Base-by-base conservation (phyloP, 2,888 invertebrate species). In the Agrochola macilenta region DNA sequence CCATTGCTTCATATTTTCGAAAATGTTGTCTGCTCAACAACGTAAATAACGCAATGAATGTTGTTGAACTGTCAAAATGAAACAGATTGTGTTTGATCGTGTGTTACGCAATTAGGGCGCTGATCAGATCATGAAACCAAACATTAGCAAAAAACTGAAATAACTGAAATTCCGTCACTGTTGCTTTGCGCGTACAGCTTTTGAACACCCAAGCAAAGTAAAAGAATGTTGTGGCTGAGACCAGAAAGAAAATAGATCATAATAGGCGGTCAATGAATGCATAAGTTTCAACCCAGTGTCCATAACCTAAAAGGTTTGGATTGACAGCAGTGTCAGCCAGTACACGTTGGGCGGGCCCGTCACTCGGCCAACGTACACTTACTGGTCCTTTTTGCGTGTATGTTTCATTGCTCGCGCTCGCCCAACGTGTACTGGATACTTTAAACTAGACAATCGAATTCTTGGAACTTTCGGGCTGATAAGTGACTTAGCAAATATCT, bases 391-490 rank as follows among this genome's bases (percentile, higher is more conserved):
- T 35, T 35, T 35, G 35, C 35, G 35, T 35, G 35, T 35, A 35
- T 35, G 35, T 35, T 35, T 3, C 35, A 3, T 35, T 35, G 35
- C 35, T 35, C 5, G 35, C 35, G 35, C 35, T 35, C 35, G 35
- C 5, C 35, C 4, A 35, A 35, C 35, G 35, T 35, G 35, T 35
- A 35, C 35, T 35, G 35, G 35, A 3, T 3, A 3, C 35, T 35
- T 35, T 35, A 49, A 57, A 76, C 72, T 76, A 69, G 26, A 69
- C 72, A 66, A 66, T 60, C 61, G 14, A 39, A 60, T 84, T 74
- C 83, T 71, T n/a, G 46, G 76, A 84, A 83, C 49, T 57, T 52
- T 64, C 49, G 4, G 68, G 54, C 61, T 74, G 76, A 81, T 83
- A 80, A 70, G 58, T 54, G 9, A 11, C n/a, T 71, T 57, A 46